Evolutionary conservation across 2,888 invertebrate genomes (phyloP).

Genomic region (Spilarctia lutea): DNA sequence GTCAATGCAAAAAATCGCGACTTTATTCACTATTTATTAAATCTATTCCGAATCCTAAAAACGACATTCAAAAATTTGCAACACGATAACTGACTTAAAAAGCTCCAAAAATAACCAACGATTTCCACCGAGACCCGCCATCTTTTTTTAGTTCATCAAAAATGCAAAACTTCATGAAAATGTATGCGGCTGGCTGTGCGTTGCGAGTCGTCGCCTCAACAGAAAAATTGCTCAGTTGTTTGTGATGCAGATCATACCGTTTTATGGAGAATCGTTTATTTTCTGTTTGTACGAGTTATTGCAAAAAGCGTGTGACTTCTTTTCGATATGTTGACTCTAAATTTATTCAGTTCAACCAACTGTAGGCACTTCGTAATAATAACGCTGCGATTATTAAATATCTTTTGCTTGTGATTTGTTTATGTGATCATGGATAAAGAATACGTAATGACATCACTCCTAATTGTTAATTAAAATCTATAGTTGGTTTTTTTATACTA

Average conservation of each 20-base stretch:
- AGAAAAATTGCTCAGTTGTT: slow-evolving; percentile 65
- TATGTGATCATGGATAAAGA: too few relatives aligned
- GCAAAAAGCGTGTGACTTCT: neutral
- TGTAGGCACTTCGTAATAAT: neutral
- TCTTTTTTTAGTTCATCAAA: slow-evolving; percentile 78
- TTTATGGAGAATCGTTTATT: slow-evolving; percentile 38
- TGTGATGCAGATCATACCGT: slow-evolving; percentile 67
- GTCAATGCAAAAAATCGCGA: neutral
- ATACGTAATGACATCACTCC: too few relatives aligned
- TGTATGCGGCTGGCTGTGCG: slow-evolving; percentile 71
- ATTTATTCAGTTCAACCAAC: neutral
- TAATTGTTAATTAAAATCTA: too few relatives aligned
- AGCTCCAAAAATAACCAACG: slow-evolving; percentile 51
- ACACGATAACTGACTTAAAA: slow-evolving; percentile 20
- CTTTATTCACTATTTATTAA: neutral
- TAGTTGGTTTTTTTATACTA: too few relatives aligned
- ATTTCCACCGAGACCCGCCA: slow-evolving; percentile 53
- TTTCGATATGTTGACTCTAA: neutral
- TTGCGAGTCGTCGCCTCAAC: slow-evolving; percentile 59
- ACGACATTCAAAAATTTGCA: slow-evolving; percentile 19
- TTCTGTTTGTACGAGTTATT: slow-evolving; percentile 4
- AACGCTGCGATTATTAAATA: neutral
- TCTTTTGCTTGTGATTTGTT: neutral
- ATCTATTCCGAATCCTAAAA: slow-evolving; percentile 25
- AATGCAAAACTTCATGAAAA: slow-evolving; percentile 82